phyloP scores from a whole-genome alignment of 2,113 vertebrate genomes.

The Labrus mixtus region DNA sequence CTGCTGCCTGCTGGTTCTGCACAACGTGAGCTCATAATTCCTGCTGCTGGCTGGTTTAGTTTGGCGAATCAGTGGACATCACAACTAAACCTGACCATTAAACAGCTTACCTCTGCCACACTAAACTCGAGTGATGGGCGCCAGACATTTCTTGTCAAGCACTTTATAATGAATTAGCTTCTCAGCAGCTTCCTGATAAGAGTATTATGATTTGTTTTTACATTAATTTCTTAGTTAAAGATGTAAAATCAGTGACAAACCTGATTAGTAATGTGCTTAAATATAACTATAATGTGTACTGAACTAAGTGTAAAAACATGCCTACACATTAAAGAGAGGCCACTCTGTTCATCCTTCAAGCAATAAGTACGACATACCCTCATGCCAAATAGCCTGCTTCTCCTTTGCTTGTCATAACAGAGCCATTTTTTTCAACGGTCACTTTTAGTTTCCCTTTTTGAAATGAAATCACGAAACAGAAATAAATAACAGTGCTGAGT shows the following conservation, averaged over 20 bases:
- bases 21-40: slow-evolving; percentile 46
- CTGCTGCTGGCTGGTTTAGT: slow-evolving; percentile 39
- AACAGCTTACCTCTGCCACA: slow-evolving; percentile 20
- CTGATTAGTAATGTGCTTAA: neutral
- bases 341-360: neutral
- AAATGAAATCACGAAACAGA: neutral
- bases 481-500: neutral
- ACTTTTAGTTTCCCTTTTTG: neutral
- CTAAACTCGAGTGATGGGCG: slow-evolving; percentile 17
- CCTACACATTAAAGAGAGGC: slow-evolving; percentile 31
- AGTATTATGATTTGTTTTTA: neutral
- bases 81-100: slow-evolving; percentile 16
- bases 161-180: neutral
- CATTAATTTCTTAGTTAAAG: neutral
- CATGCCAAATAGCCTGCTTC: no score
- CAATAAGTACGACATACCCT: no score
- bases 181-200: neutral
- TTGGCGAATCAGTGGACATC: slow-evolving; percentile 14
- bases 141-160: slow-evolving; percentile 18
- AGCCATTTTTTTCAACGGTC: neutral
- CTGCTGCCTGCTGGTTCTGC: slow-evolving; percentile 17
- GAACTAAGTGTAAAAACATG: neutral
- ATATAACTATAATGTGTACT: no score
- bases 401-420: no score
- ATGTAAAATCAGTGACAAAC: neutral